phyloP scores from a whole-genome alignment of 1,140 invertebrate species.

The Plectrocnemia conspersa region DNA sequence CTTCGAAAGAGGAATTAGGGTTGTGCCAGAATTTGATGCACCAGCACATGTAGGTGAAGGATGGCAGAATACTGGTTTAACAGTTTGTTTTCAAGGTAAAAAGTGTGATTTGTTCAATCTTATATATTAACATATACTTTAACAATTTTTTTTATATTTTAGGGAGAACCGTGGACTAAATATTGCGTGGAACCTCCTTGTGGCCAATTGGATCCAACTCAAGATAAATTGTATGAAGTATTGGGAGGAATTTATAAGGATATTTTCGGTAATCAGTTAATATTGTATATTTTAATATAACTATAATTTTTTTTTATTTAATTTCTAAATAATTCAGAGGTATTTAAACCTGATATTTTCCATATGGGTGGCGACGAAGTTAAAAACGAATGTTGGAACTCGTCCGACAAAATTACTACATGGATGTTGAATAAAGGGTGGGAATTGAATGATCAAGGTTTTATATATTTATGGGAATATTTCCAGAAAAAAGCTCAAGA shows the following conservation, averaged over 20 bases:
- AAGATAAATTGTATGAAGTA: constrained; percentile 67
- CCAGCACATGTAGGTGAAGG: constrained; percentile 85
- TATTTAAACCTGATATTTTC: constrained; percentile 71
- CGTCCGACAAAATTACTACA: constrained; percentile 57
- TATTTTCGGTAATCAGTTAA: constrained; percentile 60
- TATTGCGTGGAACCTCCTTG: constrained; percentile 84
- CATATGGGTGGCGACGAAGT: constrained; percentile 90
- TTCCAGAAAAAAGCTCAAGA: constrained; percentile 67
- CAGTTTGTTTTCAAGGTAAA: constrained; percentile 60
- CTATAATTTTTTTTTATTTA: too few relatives aligned
- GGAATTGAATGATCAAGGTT: constrained; percentile 56
- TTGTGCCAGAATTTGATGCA: constrained; percentile 82
- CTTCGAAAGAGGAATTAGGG: constrained; percentile 64
- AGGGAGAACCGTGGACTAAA: constrained; percentile 68
- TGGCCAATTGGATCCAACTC: constrained; percentile 77
- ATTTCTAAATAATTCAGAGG: too few relatives aligned
- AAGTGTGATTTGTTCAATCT: too few relatives aligned
- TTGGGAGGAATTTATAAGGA: constrained; percentile 66
- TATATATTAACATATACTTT: too few relatives aligned
- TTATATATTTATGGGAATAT: constrained; percentile 69
- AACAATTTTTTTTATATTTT: constrained; percentile 38
- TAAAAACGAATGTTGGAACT: constrained; percentile 72
- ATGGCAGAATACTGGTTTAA: constrained; percentile 69
- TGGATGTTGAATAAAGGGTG: constrained; percentile 66
- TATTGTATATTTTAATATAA: too few relatives aligned